Conservation (phyloP, 2,113 vertebrate species). For the Chionodraco myersi region DNA sequence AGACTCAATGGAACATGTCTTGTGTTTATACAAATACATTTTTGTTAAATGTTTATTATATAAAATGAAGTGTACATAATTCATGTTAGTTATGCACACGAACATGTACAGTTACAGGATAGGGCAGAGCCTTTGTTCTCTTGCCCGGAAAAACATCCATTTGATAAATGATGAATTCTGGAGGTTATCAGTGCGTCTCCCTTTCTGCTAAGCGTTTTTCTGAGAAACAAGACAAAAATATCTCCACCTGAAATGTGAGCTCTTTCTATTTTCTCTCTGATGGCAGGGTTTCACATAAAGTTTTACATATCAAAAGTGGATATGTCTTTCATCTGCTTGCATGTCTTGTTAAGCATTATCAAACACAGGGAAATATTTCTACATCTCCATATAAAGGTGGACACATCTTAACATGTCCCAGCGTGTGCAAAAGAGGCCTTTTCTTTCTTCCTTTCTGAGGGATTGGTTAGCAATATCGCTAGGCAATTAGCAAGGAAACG, state of each 20-base stretch:
- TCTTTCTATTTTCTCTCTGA: slow-evolving; percentile 67
- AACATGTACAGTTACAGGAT: neutral
- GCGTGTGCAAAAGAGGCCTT: slow-evolving; percentile 77
- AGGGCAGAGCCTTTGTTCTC: slow-evolving; percentile 12
- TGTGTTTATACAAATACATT: neutral
- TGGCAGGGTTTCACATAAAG: slow-evolving; percentile 65
- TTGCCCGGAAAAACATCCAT: slow-evolving; percentile 19
- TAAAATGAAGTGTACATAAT: neutral
- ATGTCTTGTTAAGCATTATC: slow-evolving; percentile 74
- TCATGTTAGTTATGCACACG: neutral
- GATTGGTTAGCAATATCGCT: slow-evolving; percentile 85
- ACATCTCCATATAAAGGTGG: slow-evolving; percentile 67
- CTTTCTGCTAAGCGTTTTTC: slow-evolving; percentile 49
- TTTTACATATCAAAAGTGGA: slow-evolving; percentile 77
- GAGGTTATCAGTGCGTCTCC: slow-evolving; percentile 31
- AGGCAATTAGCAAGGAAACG: slow-evolving; percentile 87
- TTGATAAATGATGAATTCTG: slow-evolving; percentile 22
- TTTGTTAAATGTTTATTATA: neutral
- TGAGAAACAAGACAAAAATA: slow-evolving; percentile 71
- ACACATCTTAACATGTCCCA: slow-evolving; percentile 73
- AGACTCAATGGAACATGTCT: neutral
- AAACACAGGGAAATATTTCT: slow-evolving; percentile 71
- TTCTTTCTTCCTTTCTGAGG: slow-evolving; percentile 76
- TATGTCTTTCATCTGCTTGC: slow-evolving; percentile 66
- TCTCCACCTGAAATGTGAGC: slow-evolving; percentile 71